Conservation (phyloP, 1,140 invertebrate genomes). For the Ylistrum balloti region DNA sequence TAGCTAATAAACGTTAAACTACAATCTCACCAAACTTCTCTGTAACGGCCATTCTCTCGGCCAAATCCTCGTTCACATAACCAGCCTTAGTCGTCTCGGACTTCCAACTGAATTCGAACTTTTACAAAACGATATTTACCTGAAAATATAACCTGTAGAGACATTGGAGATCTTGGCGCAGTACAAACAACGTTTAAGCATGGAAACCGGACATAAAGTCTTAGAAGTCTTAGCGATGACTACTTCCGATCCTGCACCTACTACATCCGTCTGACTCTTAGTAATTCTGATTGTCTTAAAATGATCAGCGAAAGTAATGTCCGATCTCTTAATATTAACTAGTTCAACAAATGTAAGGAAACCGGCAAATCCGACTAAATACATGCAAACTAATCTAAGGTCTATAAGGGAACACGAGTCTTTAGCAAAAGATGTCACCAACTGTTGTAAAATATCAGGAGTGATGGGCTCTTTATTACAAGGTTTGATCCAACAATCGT, state of each 20-base stretch:
- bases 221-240: constrained; percentile 44
- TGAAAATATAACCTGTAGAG: background rate
- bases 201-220: constrained; percentile 43
- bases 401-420: background rate
- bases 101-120: background rate
- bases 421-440: constrained; percentile 20
- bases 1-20: too few species aligned
- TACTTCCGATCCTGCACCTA: constrained; percentile 22
- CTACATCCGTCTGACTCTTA: constrained; percentile 48
- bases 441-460: constrained; percentile 41
- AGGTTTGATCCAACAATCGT: background rate
- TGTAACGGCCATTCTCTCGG: too few species aligned
- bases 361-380: constrained; percentile 48
- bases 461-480: constrained; percentile 52
- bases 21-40: too few species aligned
- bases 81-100: too few species aligned
- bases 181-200: constrained; percentile 34
- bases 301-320: background rate
- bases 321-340: constrained; percentile 35
- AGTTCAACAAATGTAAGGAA: constrained; percentile 46
- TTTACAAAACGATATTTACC: background rate
- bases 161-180: background rate
- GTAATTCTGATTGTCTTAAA: constrained; percentile 31
- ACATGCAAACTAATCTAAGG: constrained; percentile 45
- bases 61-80: too few species aligned